These are phyloP conservation scores for Polypterus bichir DNA, from an alignment of 2,113 vertebrate species.

Conservation along the genomic window DNA sequence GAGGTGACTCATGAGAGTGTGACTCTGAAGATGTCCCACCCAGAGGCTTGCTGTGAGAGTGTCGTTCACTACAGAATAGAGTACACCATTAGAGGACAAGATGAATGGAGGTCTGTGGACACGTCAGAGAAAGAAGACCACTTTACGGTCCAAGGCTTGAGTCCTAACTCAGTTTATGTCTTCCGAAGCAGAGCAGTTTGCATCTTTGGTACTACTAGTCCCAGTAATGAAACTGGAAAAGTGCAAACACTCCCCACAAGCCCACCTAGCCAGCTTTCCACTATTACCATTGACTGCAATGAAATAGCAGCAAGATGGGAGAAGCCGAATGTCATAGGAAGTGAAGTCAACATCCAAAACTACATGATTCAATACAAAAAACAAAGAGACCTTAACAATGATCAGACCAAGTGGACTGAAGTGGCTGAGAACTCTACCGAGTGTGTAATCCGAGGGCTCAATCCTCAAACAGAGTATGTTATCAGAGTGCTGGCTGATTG, in stretches of 20 bases:
- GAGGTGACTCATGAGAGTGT: constrained; percentile 5
- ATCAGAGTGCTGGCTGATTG: constrained; percentile 6
- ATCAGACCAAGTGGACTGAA: not conserved
- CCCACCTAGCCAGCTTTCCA: not conserved
- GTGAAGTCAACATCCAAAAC: constrained; percentile 1
- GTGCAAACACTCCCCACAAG: constrained; percentile 5
- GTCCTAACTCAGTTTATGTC: constrained; percentile 1
- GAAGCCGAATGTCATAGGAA: constrained; percentile 6
- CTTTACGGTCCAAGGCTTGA: constrained; percentile 4
- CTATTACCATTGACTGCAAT: not conserved
- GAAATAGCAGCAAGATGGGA: not conserved
- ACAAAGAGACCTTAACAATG: not conserved
- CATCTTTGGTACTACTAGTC: not conserved
- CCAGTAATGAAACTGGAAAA: not conserved
- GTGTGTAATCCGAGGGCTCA: constrained; percentile 1
- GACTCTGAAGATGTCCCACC: constrained; percentile 1
- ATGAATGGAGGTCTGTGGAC: not conserved
- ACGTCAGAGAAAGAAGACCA: not conserved
- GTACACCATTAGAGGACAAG: not conserved
- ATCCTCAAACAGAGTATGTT: not conserved
- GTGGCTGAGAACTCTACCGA: not conserved
- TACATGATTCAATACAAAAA: constrained; percentile 4
- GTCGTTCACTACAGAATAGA: constrained; percentile 3
- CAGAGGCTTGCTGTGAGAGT: not conserved
- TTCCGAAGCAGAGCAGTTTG: constrained; percentile 4